Evolutionary conservation across 1,140 invertebrate species (phyloP).

Genomic region (Zaprionus kolodkinae): DNA sequence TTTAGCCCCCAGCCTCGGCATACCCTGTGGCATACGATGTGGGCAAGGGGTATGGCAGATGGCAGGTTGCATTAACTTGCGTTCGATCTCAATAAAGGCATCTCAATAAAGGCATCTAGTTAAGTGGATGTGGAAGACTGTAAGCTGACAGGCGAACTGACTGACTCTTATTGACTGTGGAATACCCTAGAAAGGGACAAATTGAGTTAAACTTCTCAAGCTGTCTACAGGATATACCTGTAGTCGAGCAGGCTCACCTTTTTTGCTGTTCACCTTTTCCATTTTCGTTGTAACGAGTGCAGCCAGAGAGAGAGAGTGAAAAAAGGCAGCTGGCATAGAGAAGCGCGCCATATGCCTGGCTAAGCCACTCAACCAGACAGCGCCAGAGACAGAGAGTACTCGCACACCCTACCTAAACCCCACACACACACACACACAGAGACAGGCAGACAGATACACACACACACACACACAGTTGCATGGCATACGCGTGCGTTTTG

Average conservation of each 20-base stretch:
- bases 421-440: neutral
- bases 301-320: neutral
- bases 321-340: constrained; percentile 30
- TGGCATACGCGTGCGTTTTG: constrained; percentile 14
- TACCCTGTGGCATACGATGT: neutral
- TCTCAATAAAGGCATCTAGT: neutral
- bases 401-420: neutral
- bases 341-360: constrained; percentile 28
- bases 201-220: neutral
- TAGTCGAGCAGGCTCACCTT: neutral
- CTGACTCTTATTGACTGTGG: neutral
- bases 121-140: neutral
- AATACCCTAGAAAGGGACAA: neutral
- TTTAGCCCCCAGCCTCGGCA: neutral
- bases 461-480: neutral
- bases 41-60: neutral
- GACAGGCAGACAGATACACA: neutral
- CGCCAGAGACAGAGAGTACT: neutral
- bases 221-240: neutral
- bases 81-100: neutral
- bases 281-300: constrained; percentile 3
- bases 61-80: neutral
- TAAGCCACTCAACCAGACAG: constrained; percentile 39
- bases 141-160: neutral
- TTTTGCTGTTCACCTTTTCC: neutral